These are phyloP conservation scores for Acipenser oxyrinchus DNA, from an alignment of 2,797 vertebrate genomes.

Conservation along the genomic window DNA sequence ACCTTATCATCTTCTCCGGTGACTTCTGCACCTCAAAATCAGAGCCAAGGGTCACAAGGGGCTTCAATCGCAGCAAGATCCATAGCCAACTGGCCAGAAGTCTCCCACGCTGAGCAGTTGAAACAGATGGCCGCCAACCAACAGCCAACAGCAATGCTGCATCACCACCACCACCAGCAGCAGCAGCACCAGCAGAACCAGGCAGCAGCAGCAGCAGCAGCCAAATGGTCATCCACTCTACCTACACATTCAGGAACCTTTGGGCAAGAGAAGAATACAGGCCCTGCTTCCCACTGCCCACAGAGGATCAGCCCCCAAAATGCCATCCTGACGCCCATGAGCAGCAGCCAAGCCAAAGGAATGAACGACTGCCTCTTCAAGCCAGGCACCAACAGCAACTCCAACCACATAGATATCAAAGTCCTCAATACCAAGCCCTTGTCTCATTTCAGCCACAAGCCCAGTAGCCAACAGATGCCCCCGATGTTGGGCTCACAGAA, in stretches of 20 bases:
- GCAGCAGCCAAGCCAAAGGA: constrained; percentile 61
- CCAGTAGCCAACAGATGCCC: constrained; percentile 66
- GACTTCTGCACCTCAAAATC: constrained; percentile 53
- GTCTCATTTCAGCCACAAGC: constrained; percentile 85
- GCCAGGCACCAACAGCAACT: constrained; percentile 57
- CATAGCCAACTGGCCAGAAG: constrained; percentile 81
- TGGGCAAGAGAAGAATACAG: constrained; percentile 72
- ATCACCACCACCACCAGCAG: constrained; percentile 70
- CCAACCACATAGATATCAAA: constrained; percentile 72
- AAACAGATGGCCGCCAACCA: constrained; percentile 97
- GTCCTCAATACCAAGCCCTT: constrained; percentile 78
- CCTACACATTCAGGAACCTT: constrained; percentile 66
- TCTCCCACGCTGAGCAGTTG: constrained; percentile 92
- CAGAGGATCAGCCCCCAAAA: constrained; percentile 70
- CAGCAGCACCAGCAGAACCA: constrained; percentile 47
- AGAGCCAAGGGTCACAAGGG: constrained; percentile 52
- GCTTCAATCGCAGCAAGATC: constrained; percentile 52
- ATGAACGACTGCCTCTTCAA: constrained; percentile 81
- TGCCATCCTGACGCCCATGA: constrained; percentile 48
- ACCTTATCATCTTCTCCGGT: constrained; percentile 66
- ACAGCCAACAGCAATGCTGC: constrained; percentile 76
- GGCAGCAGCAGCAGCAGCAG: constrained; percentile 41
- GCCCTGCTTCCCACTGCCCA: constrained; percentile 60
- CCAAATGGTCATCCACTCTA: constrained; percentile 71
- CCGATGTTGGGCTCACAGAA: constrained; percentile 65